Conservation (phyloP, 2,797 vertebrate species). For the Poeciliopsis gracilis region DNA sequence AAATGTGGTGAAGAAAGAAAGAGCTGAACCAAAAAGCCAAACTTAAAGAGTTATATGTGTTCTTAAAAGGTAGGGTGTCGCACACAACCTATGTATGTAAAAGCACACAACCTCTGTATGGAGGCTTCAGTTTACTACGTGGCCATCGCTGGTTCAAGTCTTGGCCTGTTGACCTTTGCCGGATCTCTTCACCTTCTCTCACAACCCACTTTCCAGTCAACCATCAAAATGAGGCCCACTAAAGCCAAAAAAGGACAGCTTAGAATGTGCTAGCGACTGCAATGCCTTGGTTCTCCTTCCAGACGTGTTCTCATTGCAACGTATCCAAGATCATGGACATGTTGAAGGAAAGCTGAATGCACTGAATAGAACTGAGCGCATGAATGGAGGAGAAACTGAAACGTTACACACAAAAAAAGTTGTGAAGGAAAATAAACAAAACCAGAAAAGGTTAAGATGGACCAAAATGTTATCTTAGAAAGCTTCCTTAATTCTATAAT, state of each 20-base stretch:
- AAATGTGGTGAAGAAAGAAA: not conserved
- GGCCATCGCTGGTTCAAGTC: too few relatives aligned
- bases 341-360: not conserved
- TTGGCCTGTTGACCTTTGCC: too few relatives aligned
- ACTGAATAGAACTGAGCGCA: not conserved
- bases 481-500: conserved; percentile 24
- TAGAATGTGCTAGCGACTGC: not conserved
- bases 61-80: not conserved
- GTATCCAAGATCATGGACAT: not conserved
- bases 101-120: too few relatives aligned
- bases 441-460: conserved; percentile 45
- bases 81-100: too few relatives aligned
- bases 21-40: not conserved
- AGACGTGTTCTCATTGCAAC: not conserved
- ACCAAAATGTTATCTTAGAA: conserved; percentile 41
- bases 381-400: not conserved
- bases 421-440: conserved; percentile 33
- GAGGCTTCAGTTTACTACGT: too few relatives aligned
- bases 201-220: too few relatives aligned
- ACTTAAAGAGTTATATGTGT: not conserved
- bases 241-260: not conserved
- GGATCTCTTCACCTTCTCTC: too few relatives aligned
- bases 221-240: too few relatives aligned
- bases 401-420: conserved; percentile 15
- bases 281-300: not conserved